Conservation (phyloP, 2,888 invertebrate genomes). For the Scelioninae gen. 1 region DNA sequence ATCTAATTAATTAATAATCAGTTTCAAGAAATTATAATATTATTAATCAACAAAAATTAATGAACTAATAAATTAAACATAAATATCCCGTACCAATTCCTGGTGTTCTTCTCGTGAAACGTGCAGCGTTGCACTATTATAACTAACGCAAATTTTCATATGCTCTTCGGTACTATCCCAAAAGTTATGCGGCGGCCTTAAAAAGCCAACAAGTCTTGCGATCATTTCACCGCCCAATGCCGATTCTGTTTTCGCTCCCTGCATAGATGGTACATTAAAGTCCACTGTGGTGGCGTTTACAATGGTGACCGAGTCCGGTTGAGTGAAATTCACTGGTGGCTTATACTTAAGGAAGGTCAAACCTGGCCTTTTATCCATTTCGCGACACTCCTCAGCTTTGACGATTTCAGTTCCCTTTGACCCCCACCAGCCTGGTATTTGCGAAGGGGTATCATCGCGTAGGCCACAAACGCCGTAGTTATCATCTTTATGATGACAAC, state of each 20-base stretch:
- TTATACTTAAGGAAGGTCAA: constrained; percentile 94
- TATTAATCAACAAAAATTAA: no score
- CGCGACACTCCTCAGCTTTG: constrained; percentile 90
- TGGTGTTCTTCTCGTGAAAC: constrained; percentile 79
- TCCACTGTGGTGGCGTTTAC: constrained; percentile 93
- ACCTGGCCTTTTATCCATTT: constrained; percentile 92
- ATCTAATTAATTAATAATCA: no score
- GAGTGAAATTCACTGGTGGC: constrained; percentile 93
- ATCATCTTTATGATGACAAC: constrained; percentile 94
- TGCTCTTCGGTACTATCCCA: constrained; percentile 89
- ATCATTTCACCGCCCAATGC: constrained; percentile 90
- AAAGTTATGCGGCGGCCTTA: constrained; percentile 89
- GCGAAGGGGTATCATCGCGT: constrained; percentile 91
- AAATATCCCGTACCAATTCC: constrained; percentile 48
- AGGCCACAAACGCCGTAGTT: constrained; percentile 92
- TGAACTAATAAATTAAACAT: no score
- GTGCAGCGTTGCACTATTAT: constrained; percentile 89
- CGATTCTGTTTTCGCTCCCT: constrained; percentile 88
- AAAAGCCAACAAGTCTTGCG: constrained; percentile 91
- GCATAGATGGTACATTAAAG: constrained; percentile 89
- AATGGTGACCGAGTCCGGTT: constrained; percentile 94
- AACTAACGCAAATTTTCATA: constrained; percentile 91
- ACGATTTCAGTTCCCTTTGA: constrained; percentile 91
- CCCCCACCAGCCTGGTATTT: constrained; percentile 96
- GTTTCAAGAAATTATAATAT: no score